Evolutionary conservation across 1,140 invertebrate species (phyloP).

Genomic region (Stenopsyche tienmushanensis): DNA sequence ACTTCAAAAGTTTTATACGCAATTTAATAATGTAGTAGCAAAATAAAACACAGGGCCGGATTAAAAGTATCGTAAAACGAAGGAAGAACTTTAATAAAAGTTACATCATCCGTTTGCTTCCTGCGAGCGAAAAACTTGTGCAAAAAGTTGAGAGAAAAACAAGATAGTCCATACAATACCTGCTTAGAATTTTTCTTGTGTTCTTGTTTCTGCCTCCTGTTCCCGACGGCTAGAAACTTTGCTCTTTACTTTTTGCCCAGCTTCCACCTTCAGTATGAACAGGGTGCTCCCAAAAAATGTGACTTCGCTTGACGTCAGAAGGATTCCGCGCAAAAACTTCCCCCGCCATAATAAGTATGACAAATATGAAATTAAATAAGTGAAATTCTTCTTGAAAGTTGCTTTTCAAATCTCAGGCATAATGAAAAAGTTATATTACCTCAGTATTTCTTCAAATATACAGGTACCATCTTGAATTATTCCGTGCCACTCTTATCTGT

Average conservation of each 20-base stretch:
- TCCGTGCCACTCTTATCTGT: too few relatives aligned
- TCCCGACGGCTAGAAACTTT: constrained; percentile 1
- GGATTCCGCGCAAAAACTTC: not conserved
- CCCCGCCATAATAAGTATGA: too few relatives aligned
- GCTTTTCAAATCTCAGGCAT: too few relatives aligned
- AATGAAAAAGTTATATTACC: too few relatives aligned
- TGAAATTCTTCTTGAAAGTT: too few relatives aligned
- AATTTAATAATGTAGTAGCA: constrained; percentile 30
- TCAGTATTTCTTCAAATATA: too few relatives aligned
- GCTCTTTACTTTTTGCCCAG: not conserved
- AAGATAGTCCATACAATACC: constrained; percentile 21
- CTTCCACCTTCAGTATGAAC: too few relatives aligned
- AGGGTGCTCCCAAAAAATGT: too few relatives aligned
- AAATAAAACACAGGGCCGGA: constrained; percentile 26
- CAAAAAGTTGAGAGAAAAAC: constrained; percentile 22
- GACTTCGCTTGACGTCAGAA: not conserved
- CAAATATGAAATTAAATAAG: too few relatives aligned
- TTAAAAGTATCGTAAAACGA: constrained; percentile 34
- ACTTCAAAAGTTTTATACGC: constrained; percentile 16
- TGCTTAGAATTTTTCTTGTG: constrained; percentile 18
- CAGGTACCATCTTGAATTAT: too few relatives aligned
- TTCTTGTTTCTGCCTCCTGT: constrained; percentile 7
- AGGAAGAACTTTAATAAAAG: constrained; percentile 27
- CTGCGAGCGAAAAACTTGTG: constrained; percentile 17
- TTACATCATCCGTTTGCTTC: constrained; percentile 30